Conservation (phyloP, 1,140 invertebrate genomes). For the Coboldia fuscipes region DNA sequence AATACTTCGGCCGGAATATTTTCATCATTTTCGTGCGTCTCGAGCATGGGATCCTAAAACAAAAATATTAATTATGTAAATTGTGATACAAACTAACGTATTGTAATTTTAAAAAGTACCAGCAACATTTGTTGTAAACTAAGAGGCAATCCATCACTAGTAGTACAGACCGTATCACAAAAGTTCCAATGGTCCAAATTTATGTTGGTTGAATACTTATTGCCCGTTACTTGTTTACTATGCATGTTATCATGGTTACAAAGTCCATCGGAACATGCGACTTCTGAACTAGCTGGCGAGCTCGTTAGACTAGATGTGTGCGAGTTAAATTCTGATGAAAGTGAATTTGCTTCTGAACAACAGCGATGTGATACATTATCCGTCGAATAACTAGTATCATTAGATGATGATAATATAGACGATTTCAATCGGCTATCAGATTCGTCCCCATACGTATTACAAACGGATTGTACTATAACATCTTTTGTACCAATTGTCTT, state of each 20-base stretch:
- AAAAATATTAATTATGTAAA: slow-evolving; percentile 12
- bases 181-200: slow-evolving; percentile 43
- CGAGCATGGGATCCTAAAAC: slow-evolving; percentile 45
- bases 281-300: slow-evolving; percentile 63
- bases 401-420: too few relatives aligned
- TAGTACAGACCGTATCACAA: slow-evolving; percentile 28
- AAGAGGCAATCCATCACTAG: slow-evolving; percentile 7
- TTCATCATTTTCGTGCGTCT: slow-evolving; percentile 44
- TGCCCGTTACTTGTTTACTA: slow-evolving; percentile 23
- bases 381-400: slow-evolving; percentile 67
- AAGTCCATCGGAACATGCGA: slow-evolving; percentile 63
- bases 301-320: slow-evolving; percentile 46
- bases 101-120: slow-evolving; percentile 1
- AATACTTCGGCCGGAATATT: slow-evolving; percentile 78
- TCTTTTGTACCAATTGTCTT: slow-evolving; percentile 12
- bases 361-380: slow-evolving; percentile 21
- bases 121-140: slow-evolving; percentile 21
- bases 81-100: background rate
- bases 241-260: slow-evolving; percentile 43
- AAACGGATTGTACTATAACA: slow-evolving; percentile 8
- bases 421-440: slow-evolving; percentile 26
- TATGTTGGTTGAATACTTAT: slow-evolving; percentile 17
- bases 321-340: slow-evolving; percentile 29
- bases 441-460: slow-evolving; percentile 21
- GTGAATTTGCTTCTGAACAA: background rate